Conservation (phyloP, 2,888 invertebrate genomes). For the Lumbricus terrestris region DNA sequence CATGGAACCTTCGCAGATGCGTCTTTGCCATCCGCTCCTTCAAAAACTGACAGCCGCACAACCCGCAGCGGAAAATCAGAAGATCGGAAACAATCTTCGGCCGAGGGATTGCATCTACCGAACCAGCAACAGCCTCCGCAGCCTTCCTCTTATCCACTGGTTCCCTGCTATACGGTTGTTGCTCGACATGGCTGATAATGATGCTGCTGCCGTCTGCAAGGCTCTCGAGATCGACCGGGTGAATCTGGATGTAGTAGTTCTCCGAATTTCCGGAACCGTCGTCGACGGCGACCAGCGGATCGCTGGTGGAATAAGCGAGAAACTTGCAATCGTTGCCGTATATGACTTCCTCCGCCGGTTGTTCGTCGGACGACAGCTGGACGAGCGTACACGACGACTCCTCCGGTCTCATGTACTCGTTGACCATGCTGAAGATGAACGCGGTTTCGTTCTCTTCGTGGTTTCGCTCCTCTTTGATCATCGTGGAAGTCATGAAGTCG, state of each 20-base stretch:
- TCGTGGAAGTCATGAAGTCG: neutral
- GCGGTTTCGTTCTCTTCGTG: neutral
- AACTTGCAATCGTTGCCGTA: neutral
- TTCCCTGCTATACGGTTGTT: neutral
- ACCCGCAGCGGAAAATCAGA: neutral
- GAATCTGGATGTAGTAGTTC: conserved; percentile 6
- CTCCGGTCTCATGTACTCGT: neutral
- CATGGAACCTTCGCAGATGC: neutral
- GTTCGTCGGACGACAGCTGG: neutral
- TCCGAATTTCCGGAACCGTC: neutral
- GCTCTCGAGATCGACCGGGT: neutral
- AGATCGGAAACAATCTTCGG: neutral
- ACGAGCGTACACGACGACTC: neutral
- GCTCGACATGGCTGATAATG: neutral
- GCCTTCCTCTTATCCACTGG: neutral
- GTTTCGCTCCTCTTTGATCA: conserved; percentile 12
- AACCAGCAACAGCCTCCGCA: neutral
- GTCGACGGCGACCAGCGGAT: neutral
- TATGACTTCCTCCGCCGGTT: neutral
- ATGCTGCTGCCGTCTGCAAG: neutral
- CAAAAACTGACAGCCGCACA: neutral
- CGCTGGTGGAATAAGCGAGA: neutral
- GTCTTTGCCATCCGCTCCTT: neutral
- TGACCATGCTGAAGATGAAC: neutral
- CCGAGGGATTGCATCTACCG: neutral